A percentile compares a stretch with the other conserved stretches of the same genome.
Conservation (phyloP, 2,888 invertebrate species). For the Temnothorax unifasciatus region DNA sequence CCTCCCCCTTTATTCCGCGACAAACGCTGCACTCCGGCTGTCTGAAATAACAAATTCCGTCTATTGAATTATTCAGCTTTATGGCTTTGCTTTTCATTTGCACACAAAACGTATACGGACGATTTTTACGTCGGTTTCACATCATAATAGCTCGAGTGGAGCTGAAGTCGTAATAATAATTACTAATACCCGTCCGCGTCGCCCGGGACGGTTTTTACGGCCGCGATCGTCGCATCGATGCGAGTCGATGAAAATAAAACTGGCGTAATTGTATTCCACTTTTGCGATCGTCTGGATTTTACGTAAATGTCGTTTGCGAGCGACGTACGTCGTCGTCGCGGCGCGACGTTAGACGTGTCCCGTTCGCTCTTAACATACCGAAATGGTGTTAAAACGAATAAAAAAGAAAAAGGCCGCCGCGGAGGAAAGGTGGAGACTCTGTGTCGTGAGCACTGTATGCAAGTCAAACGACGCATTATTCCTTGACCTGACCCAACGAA, state of each 20-base stretch:
- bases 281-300: background rate
- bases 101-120: conserved; percentile 11
- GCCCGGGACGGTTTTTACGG: conserved; percentile 2
- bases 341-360: background rate
- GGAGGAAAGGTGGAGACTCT: conserved; percentile 73
- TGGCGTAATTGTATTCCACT: background rate
- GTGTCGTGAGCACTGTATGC: conserved; percentile 80
- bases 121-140: conserved; percentile 10
- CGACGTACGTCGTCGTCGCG: background rate
- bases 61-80: conserved; percentile 6
- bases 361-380: conserved; percentile 57
- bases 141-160: background rate
- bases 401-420: conserved; percentile 46
- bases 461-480: conserved; percentile 86
- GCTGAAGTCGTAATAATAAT: background rate
- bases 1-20: background rate
- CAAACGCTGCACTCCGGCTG: background rate
- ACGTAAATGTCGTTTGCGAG: conserved; percentile 3
- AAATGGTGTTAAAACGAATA: conserved; percentile 61
- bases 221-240: background rate
- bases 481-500: conserved; percentile 85
- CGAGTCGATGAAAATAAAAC: background rate
- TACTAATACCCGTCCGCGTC: background rate
- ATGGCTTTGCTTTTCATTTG: conserved; percentile 22
- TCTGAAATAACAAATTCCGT: conserved; percentile 26